Conservation (phyloP, 2,888 invertebrate species). For the Piscicola geometra region DNA sequence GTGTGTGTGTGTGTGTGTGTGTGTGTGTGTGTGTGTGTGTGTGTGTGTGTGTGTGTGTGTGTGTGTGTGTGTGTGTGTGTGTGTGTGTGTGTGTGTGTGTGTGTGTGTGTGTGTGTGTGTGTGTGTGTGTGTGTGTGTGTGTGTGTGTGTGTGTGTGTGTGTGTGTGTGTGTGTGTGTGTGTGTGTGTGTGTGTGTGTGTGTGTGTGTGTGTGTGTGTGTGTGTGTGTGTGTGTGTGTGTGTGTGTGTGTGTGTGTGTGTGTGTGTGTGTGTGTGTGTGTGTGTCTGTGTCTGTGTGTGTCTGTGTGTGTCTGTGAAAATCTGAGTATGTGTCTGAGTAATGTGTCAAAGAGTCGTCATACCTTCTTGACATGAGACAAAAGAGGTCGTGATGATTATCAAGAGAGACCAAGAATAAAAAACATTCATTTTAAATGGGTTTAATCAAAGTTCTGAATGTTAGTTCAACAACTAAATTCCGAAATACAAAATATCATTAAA, state of each 20-base stretch:
- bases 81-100: conserved; percentile 12
- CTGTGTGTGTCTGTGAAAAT: background rate
- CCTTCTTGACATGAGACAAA: too few relatives aligned
- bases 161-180: conserved; percentile 19
- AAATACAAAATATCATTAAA: too few relatives aligned
- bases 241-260: conserved; percentile 19
- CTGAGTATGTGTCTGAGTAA: background rate
- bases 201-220: conserved; percentile 11
- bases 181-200: conserved; percentile 18
- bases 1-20: background rate
- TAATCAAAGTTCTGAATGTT: too few relatives aligned
- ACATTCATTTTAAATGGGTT: too few relatives aligned
- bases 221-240: conserved; percentile 18
- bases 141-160: conserved; percentile 14
- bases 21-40: background rate
- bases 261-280: conserved; percentile 13
- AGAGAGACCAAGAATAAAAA: too few relatives aligned
- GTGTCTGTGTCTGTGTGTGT: conserved; percentile 9
- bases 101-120: conserved; percentile 7
- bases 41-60: conserved; percentile 7
- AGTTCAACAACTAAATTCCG: too few relatives aligned
- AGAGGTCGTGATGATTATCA: too few relatives aligned
- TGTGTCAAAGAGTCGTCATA: too few relatives aligned
- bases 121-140: conserved; percentile 10
- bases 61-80: background rate